Base-by-base conservation (phyloP, 2,113 vertebrate species). In the Poeciliopsis retropinna region DNA sequence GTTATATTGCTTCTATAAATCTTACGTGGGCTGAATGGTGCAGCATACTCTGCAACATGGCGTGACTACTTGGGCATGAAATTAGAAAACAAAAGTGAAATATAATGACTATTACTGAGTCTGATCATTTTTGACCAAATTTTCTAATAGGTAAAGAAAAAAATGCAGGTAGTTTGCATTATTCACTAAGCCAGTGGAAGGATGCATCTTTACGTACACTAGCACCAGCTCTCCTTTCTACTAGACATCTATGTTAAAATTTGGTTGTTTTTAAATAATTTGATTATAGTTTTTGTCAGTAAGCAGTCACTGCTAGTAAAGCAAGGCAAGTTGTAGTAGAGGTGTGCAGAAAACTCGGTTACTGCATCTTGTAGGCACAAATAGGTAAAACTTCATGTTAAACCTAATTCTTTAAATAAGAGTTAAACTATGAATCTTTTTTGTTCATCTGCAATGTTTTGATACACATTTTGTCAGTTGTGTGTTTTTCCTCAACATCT, bases 81-180 rank as follows among this genome's bases (percentile, higher is more conserved):
- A 92, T 88, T 92, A 85, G 86, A 87, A 87, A 90, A 89, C 83
- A 88, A 83, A 90, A 88, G 79, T 85, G 81, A 88, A 85, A 83
- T 82, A 86, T 72, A 72, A 34, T 39, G 41, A 84, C 60, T 60
- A 85, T 79, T 72, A 80, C 37, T 51, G 62, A 72, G 25, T 29
- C 75, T 70, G 76, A 80, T 70, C 8, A 41, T 51, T 75, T 72
- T 73, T n/a, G 67, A 77, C 41, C 28, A 54, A 57, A 86, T 76
- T 82, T 31, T 57, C 47, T 70, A 66, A 66, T 66, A 14, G 31
- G 63, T 82, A 70, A 27, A 75, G 27, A 61, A 27, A 71, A 31
- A 61, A 27, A 67, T 57, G 32, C 28, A 37, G 72, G 77, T 17
- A 34, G 30, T 41, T 27, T 1, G 12, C 65, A 70, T 54, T 51